phyloP scores from a whole-genome alignment of 2,888 invertebrate genomes.

The Napeogenes inachia region DNA sequence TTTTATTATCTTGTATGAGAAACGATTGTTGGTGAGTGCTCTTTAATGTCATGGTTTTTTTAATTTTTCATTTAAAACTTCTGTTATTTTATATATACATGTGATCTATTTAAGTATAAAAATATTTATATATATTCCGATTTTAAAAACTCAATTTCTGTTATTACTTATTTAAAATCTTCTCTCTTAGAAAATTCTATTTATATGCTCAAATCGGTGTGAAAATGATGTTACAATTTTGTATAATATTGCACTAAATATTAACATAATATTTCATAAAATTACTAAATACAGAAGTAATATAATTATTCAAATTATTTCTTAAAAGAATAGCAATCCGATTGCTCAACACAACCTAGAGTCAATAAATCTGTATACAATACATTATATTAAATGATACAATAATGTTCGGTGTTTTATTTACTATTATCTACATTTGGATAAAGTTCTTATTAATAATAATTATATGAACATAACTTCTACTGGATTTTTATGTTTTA shows the following conservation, averaged over 20 bases:
- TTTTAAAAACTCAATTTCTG: neutral
- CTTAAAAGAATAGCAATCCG: slow-evolving; percentile 52
- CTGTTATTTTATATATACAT: neutral
- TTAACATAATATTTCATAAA: neutral
- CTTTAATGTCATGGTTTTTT: slow-evolving; percentile 4
- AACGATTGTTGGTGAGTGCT: neutral
- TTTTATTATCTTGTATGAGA: neutral
- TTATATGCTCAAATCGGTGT: too few relatives aligned
- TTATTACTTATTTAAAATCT: too few relatives aligned
- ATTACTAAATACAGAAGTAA: too few relatives aligned
- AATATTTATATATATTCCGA: neutral
- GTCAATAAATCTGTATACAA: slow-evolving; percentile 36
- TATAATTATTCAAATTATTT: neutral
- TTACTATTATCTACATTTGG: slow-evolving; percentile 66
- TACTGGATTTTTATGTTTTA: too few relatives aligned
- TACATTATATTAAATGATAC: slow-evolving; percentile 38
- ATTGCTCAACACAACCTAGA: slow-evolving; percentile 68
- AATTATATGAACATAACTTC: too few relatives aligned
- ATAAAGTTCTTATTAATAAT: slow-evolving; percentile 41
- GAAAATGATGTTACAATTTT: neutral
- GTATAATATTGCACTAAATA: slow-evolving; percentile 5
- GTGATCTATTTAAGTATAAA: neutral
- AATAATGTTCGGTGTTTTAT: slow-evolving; percentile 47
- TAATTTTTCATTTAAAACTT: neutral
- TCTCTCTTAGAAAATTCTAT: too few relatives aligned